These are phyloP conservation scores for Enteromius afrohamiltoni DNA, from an alignment of 2,797 vertebrate genomes.

Conservation along the genomic window DNA sequence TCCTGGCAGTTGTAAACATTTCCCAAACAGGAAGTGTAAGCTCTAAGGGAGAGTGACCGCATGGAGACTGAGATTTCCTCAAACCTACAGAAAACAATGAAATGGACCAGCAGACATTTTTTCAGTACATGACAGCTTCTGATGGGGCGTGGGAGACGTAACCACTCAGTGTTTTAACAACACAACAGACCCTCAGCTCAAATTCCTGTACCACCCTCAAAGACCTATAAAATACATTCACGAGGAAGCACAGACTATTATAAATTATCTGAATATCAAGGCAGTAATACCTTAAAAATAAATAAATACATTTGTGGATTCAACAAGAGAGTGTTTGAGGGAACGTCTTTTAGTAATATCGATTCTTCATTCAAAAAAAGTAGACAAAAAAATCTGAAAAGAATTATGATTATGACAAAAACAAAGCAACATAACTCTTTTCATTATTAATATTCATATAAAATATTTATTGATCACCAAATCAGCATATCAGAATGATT, in stretches of 20 bases:
- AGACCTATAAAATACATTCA: neutral
- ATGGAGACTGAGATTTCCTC: conserved; percentile 60
- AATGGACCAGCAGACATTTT: conserved; percentile 5
- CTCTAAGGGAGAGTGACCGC: conserved; percentile 36
- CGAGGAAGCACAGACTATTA: neutral
- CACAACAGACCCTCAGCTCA: neutral
- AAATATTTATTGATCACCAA: neutral
- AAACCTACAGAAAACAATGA: conserved; percentile 54
- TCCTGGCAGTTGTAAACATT: conserved; percentile 30
- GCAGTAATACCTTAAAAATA: too few species aligned
- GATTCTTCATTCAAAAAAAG: neutral
- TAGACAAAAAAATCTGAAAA: neutral
- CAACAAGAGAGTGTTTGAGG: neutral
- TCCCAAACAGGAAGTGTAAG: conserved; percentile 62
- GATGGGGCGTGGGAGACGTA: conserved; percentile 6
- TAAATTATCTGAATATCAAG: neutral
- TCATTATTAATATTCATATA: neutral
- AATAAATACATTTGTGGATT: neutral
- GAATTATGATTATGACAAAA: neutral
- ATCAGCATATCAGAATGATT: neutral
- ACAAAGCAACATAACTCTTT: neutral
- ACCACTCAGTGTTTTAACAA: neutral
- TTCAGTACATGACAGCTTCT: neutral
- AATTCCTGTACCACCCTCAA: conserved; percentile 13
- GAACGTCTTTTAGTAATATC: neutral